Evolutionary conservation across 2,797 vertebrate genomes (phyloP), one percentile per base, ranked within the genome.

Genomic region (Synaphobranchus kaupii): DNA sequence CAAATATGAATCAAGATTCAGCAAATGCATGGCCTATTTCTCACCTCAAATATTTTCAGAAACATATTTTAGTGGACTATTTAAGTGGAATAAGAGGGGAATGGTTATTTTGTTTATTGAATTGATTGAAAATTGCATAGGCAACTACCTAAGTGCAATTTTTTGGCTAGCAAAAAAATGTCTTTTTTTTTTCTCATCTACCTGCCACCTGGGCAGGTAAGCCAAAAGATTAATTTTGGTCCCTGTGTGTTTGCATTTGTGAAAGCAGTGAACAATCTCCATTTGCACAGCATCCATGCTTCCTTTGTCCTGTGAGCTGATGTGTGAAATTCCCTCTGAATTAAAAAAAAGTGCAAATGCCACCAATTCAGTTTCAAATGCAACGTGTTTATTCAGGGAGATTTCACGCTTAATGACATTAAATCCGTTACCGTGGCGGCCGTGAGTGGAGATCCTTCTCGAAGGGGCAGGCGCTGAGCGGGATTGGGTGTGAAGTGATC

Each of bases 391-490:
- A 81, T 81, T 81, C 78, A n/a, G 8, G 25, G 44, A n/a, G 78
- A n/a, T 81, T 81, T 50, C 78, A 25, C 2, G 78, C 22, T 12
- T 81, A 81, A 81, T 81, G 78, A 81, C 47, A 81, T 81, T n/a
- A 81, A 81, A 81, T 48, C 78, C 47, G 47, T 81, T 22, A 5
- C 44, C 5, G 78, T 48, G 78, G 78, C 76, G n/a, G 9, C 63
- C 6, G 63, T 66, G 63, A 68, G 66, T 28, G 31, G 34, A 10
- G 73, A 48, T 50, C 78, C 47, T 31, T 48, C 25, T 10, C 8
- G 22, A 50, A 81, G 22, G 13, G 22, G 1, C 78, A 22, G n/a
- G 20, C 22, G 7, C 71, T 71, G 71, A 73, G 71, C 28, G 34
- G 28, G 71, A 39, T 39, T 73, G 71, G 71, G 34, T 73, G 39